These are phyloP conservation scores for Caenorhabditis drosophilae DNA, from an alignment of 2,888 invertebrate genomes.

Conservation along the genomic window DNA sequence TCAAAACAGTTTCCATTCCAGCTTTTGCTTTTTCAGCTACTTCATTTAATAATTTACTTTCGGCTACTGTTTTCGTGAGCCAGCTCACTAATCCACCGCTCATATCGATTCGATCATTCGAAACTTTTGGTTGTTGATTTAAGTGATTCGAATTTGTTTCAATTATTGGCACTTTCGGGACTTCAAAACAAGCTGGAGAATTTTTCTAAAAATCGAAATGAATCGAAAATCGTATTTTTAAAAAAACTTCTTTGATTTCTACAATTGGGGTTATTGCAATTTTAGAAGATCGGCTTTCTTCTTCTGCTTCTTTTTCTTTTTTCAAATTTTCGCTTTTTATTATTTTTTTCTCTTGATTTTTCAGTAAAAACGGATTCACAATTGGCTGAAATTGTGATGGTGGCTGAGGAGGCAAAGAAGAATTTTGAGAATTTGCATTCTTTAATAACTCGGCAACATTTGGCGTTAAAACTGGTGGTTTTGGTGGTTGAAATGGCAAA, in stretches of 20 bases:
- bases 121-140: background rate
- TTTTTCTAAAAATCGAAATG: constrained; percentile 12
- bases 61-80: constrained; percentile 45
- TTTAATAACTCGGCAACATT: constrained; percentile 19
- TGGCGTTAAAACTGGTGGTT: constrained; percentile 37
- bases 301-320: too few species aligned
- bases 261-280: constrained; percentile 33
- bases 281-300: too few species aligned
- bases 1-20: constrained; percentile 50
- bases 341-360: too few species aligned
- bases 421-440: background rate
- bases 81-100: constrained; percentile 47
- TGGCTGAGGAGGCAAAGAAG: constrained; percentile 3
- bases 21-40: constrained; percentile 48
- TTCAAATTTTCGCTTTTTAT: background rate
- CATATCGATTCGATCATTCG: constrained; percentile 29
- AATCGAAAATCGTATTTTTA: too few species aligned
- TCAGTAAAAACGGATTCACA: constrained; percentile 21
- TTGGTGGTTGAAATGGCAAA: constrained; percentile 30
- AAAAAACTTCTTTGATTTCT: constrained; percentile 11
- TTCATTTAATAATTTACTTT: constrained; percentile 40
- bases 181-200: constrained; percentile 27
- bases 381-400: constrained; percentile 7
- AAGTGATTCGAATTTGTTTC: too few species aligned
- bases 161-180: too few species aligned